These are phyloP conservation scores for Sylvilagus bachmani DNA, from an alignment of 2,113 vertebrate species.

Conservation along the genomic window DNA sequence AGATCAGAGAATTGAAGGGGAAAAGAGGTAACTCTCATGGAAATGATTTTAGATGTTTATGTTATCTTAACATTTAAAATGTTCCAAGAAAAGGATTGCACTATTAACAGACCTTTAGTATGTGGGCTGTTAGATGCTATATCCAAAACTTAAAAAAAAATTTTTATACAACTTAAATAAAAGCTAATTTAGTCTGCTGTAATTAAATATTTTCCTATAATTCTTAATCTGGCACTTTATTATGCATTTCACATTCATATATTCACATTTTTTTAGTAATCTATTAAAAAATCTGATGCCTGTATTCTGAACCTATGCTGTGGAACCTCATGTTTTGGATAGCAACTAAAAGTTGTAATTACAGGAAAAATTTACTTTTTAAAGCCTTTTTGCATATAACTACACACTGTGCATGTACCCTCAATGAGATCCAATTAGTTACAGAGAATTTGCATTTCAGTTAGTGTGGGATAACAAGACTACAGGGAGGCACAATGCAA, in stretches of 20 bases:
- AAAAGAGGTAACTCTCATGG: background rate
- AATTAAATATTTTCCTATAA: slow-evolving; percentile 47
- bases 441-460: slow-evolving; percentile 90
- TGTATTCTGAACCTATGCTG: slow-evolving; percentile 80
- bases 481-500: slow-evolving; percentile 87
- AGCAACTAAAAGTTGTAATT: slow-evolving; percentile 89
- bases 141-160: slow-evolving; percentile 31
- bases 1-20: background rate
- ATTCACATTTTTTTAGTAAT: slow-evolving; percentile 81
- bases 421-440: slow-evolving; percentile 91
- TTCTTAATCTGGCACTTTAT: slow-evolving; percentile 56
- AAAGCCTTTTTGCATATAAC: slow-evolving; percentile 86
- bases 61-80: slow-evolving; percentile 62
- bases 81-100: slow-evolving; percentile 11
- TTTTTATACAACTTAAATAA: slow-evolving; percentile 32
- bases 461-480: slow-evolving; percentile 90
- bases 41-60: slow-evolving; percentile 44
- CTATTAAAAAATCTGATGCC: slow-evolving; percentile 83
- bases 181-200: slow-evolving; percentile 33
- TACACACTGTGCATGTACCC: slow-evolving; percentile 86
- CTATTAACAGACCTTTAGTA: slow-evolving; percentile 3
- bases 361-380: slow-evolving; percentile 83
- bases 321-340: slow-evolving; percentile 68
- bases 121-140: slow-evolving; percentile 35
- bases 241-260: slow-evolving; percentile 75